Conservation (phyloP, 2,797 vertebrate species). For the Crocidura indochinensis region DNA sequence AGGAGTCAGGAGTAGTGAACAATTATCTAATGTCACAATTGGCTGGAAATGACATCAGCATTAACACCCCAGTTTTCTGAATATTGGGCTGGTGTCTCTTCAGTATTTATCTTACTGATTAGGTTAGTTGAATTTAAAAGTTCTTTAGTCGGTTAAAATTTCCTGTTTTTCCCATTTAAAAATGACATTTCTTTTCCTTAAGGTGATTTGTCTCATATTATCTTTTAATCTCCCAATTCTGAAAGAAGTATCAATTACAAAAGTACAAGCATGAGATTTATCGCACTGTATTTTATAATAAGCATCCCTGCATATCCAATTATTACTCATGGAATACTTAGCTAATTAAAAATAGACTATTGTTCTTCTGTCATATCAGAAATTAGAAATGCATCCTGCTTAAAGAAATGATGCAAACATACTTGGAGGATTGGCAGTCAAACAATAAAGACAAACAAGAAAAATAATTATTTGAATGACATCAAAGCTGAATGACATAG, state of each 20-base stretch:
- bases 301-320: not conserved
- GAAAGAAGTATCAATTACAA: conserved; percentile 45
- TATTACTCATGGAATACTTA: conserved; percentile 16
- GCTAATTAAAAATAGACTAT: conserved; percentile 26
- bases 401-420: conserved; percentile 17
- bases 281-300: conserved; percentile 60
- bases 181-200: not conserved
- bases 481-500: not conserved
- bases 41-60: not conserved
- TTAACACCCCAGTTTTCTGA: not conserved
- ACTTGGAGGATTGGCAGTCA: not conserved
- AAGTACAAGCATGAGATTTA: not conserved
- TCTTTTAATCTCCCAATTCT: not conserved
- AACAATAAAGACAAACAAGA: conserved; percentile 16
- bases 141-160: conserved; percentile 37
- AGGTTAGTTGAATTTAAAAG: conserved; percentile 5
- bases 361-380: not conserved
- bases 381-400: conserved; percentile 13
- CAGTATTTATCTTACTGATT: not conserved
- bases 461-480: not conserved
- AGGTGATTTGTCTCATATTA: conserved; percentile 59
- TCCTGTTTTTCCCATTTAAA: not conserved
- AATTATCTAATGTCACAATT: not conserved
- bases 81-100: not conserved
- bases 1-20: not conserved